These are phyloP conservation scores for Drosophila athabasca DNA, from an alignment of 1,140 invertebrate genomes.

Conservation along the genomic window DNA sequence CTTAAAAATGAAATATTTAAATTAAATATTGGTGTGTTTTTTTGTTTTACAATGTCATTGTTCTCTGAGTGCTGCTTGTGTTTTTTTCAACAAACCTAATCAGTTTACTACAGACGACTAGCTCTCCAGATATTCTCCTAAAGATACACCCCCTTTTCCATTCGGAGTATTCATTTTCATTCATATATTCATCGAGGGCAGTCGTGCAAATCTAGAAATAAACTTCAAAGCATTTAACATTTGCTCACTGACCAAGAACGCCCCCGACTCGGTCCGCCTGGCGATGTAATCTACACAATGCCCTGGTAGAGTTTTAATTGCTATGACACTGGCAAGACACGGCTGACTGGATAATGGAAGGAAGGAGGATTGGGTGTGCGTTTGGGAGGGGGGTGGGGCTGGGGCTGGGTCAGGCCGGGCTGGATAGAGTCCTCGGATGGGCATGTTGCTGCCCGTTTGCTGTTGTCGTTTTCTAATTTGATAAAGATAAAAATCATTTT, in stretches of 20 bases:
- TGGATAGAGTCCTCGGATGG: slow-evolving; percentile 5
- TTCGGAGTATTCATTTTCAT: slow-evolving; percentile 20
- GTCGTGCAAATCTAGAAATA: slow-evolving; percentile 53
- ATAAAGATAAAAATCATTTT: slow-evolving; percentile 81
- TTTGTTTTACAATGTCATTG: too few species aligned
- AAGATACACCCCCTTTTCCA: slow-evolving; percentile 9
- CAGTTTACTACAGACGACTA: slow-evolving; percentile 12
- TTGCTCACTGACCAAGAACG: slow-evolving; percentile 57
- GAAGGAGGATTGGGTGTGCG: background rate
- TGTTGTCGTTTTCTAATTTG: slow-evolving; percentile 61
- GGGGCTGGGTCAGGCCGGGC: slow-evolving; percentile 5
- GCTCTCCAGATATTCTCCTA: background rate
- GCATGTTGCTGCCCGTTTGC: slow-evolving; percentile 6
- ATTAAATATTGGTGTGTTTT: too few species aligned
- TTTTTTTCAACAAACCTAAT: slow-evolving; percentile 11
- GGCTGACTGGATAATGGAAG: slow-evolving; percentile 53
- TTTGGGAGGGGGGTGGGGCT: background rate
- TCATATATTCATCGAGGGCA: slow-evolving; percentile 41
- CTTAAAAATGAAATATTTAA: too few species aligned
- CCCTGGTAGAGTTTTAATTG: slow-evolving; percentile 76
- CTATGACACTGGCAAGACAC: slow-evolving; percentile 72
- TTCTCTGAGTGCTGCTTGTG: too few species aligned
- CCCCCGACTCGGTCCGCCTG: slow-evolving; percentile 20
- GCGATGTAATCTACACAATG: slow-evolving; percentile 75
- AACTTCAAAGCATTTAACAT: slow-evolving; percentile 78